Conservation (phyloP, 1,140 invertebrate genomes). For the Achatina immaculata region DNA sequence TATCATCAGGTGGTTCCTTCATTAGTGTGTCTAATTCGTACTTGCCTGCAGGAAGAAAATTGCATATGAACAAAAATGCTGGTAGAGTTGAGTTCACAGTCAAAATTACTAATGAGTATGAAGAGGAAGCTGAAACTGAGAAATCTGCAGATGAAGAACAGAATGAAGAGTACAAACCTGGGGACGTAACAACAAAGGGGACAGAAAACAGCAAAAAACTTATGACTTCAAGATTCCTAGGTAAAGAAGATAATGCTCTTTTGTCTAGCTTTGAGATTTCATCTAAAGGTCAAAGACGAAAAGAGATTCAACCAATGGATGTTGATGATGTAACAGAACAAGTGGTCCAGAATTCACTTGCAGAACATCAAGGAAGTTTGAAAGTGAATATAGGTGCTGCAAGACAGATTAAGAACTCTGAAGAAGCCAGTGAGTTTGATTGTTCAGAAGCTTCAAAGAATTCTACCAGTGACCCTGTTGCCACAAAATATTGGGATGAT, state of each 20-base stretch:
- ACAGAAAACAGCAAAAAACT: background rate
- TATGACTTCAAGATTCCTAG: background rate
- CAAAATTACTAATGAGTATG: background rate
- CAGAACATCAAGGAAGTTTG: background rate
- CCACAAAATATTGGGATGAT: background rate
- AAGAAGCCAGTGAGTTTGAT: background rate
- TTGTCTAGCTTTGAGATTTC: background rate
- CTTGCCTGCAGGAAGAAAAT: background rate
- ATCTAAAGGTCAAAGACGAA: background rate
- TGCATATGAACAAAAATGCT: background rate
- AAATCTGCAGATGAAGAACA: background rate
- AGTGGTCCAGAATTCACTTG: background rate
- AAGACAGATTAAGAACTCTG: background rate
- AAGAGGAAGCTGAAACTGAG: background rate
- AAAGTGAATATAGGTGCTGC: background rate
- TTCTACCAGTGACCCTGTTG: background rate
- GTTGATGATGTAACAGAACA: background rate
- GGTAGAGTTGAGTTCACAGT: background rate
- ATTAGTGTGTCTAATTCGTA: background rate
- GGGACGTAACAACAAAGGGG: background rate
- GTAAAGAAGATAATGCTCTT: background rate
- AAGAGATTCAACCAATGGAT: constrained; percentile 9
- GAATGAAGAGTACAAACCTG: background rate
- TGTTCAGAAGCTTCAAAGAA: background rate
- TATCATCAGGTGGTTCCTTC: background rate